Evolutionary conservation across 2,888 invertebrate genomes (phyloP), one percentile per base, ranked within the genome.

Genomic region (Tetranychus piercei): DNA sequence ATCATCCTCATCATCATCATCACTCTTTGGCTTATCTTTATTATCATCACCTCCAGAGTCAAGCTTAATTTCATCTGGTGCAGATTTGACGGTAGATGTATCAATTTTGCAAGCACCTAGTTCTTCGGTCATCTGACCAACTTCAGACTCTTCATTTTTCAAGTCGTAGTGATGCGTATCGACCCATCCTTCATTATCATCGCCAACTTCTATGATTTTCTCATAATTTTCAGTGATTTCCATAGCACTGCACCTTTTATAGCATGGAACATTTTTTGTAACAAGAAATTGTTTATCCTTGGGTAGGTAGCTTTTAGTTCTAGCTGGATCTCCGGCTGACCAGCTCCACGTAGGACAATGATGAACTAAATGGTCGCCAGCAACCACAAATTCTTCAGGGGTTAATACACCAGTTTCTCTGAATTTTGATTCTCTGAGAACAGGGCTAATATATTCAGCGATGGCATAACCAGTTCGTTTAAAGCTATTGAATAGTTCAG

Each of bases 301-400:
- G 18, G 99, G 99, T 77, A 99, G 86, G 84, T 95, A 97, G 0
- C 90, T 84, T 81, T 94, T 92, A 44, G 88, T 84, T 83, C 91
- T 91, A n/a, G 89, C 86, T 79, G 92, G 91, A 82, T 97, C 96
- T 0, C 95, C 96, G 79, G 87, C 86, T 0, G 92, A 89, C 99
- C 99, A 99, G 81, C 94, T 92, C 99, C 99, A 99, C 0, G 99
- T 97, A 0, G 99, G 97, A 81, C 97, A 99, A 82, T 97, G 96
- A 83, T 99, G 96, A 0, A 97, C 96, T 75, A 99, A 84, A 83
- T 99, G 97, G 81, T 99, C 97, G 1, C 99, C 99, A 23, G 99
- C 97, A 5, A 91, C 93, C 5, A 99, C 92, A 86, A 97, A 99
- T 85, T 97, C 99, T 82, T 96, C 96, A 1, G 97, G 97, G n/a